Evolutionary conservation across 2,797 vertebrate species (phyloP), one percentile per base, ranked within the genome.

Genomic region (Dallia pectoralis): DNA sequence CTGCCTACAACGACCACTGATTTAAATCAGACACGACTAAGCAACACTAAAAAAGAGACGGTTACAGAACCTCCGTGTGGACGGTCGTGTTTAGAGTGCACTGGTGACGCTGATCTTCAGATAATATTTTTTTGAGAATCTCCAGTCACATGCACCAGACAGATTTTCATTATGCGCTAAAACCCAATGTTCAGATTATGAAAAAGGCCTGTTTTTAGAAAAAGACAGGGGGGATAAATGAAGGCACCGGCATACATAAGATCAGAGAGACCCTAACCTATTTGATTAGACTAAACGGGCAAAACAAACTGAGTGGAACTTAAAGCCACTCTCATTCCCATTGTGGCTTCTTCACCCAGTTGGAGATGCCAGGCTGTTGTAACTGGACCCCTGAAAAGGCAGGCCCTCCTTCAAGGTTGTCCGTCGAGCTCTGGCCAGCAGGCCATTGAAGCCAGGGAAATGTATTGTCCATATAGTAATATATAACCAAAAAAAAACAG

Each of bases 211-310:
- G 32, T 66, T 40, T 40, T 66, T 66, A 66, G 7, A 15, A 33
- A 66, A 40, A n/a, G 4, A 59, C 32, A 51, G 19, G 18, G 19
- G 51, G 19, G 16, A 47, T 25, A 19, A 36, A 62, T 63, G 36
- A 73, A 15, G 16, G 63, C 9, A 62, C 62, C 22, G 9, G 25
- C 19, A 30, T 30, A 18, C 62, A 32, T n/a, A 62, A 4, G 7
- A 1, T n/a, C 9, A 4, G 4, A n/a, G 33, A 62, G 27, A 29
- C 18, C 6, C 32, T 47, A 56, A 76, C 40, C 4, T 62, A 48
- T 67, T 29, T 25, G 32, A 59, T 65, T 25, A 78, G 82, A 83
- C 77, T 80, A 77, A 77, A 68, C 27, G 40, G 72, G 47, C 33
- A 48, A n/a, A 67, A 16, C 51, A 11, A 48, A 51, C 80, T 67